phyloP scores from a whole-genome alignment of 2,113 vertebrate species.

The Prolemur simus region DNA sequence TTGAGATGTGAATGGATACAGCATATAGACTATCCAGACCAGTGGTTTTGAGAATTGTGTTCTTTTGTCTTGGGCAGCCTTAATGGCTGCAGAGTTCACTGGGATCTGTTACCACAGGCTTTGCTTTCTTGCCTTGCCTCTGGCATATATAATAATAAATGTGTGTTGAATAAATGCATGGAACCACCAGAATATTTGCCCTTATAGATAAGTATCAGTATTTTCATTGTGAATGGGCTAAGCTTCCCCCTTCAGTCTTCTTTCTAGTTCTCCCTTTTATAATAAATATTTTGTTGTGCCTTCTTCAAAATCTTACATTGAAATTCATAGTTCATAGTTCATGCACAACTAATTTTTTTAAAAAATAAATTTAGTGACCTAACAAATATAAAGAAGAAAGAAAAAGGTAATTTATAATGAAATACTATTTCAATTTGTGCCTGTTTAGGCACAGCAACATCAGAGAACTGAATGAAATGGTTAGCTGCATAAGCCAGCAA shows the following conservation, averaged over 20 bases:
- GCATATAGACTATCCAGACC: background rate
- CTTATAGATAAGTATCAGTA: background rate
- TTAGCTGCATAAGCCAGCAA: background rate
- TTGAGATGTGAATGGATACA: background rate
- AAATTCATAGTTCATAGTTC: background rate
- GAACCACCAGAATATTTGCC: background rate
- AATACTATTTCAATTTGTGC: background rate
- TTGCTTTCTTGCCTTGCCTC: background rate
- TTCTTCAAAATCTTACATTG: slow-evolving; percentile 20
- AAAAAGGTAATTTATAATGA: background rate
- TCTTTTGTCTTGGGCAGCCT: background rate
- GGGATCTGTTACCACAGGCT: background rate
- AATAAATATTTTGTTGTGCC: background rate
- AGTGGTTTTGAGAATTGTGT: background rate
- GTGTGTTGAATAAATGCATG: background rate
- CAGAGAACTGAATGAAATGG: background rate
- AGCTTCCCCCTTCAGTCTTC: background rate
- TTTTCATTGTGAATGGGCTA: background rate
- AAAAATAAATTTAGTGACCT: background rate
- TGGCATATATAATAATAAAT: background rate
- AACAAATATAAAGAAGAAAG: background rate
- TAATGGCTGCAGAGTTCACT: background rate
- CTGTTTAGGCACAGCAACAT: background rate
- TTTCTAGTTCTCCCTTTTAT: background rate
- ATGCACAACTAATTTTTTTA: background rate